phyloP scores from a whole-genome alignment of 2,113 vertebrate genomes.

The Steatornis caripensis region DNA sequence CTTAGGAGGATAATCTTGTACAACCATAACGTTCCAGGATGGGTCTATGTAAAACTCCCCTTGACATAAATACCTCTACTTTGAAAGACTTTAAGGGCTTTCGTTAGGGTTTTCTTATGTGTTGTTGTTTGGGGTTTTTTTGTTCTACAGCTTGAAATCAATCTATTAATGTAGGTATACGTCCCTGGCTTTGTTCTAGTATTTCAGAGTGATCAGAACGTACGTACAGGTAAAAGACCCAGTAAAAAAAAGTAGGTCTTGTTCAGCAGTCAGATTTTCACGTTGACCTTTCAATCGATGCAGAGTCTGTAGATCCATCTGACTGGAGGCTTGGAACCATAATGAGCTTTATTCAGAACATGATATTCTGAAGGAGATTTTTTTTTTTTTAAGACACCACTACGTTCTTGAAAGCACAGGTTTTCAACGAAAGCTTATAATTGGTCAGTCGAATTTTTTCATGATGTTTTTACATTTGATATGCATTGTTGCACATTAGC shows the following conservation, averaged over 20 bases:
- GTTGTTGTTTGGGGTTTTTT: not conserved
- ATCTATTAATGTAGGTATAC: not conserved
- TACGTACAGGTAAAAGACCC: not conserved
- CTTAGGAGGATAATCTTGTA: not conserved
- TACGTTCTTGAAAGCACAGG: not conserved
- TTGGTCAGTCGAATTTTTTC: not conserved
- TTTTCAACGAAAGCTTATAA: not conserved
- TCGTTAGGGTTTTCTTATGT: not conserved
- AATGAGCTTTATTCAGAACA: not conserved
- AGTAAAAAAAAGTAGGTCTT: not conserved
- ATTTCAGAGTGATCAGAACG: not conserved
- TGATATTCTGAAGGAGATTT: not conserved
- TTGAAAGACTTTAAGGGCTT: not conserved
- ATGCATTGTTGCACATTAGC: not conserved
- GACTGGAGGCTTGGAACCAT: not conserved
- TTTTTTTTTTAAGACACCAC: not conserved
- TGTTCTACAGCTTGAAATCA: not conserved
- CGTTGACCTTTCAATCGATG: rapidly evolving
- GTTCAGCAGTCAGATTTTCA: not conserved
- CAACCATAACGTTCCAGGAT: not conserved
- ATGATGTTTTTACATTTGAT: not conserved
- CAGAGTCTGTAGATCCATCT: not conserved
- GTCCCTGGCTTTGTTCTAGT: not conserved
- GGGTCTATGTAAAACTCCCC: not conserved
- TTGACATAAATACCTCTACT: not conserved